Conservation (phyloP, 2,797 vertebrate genomes). For the Enteromius unitaeniatus region DNA sequence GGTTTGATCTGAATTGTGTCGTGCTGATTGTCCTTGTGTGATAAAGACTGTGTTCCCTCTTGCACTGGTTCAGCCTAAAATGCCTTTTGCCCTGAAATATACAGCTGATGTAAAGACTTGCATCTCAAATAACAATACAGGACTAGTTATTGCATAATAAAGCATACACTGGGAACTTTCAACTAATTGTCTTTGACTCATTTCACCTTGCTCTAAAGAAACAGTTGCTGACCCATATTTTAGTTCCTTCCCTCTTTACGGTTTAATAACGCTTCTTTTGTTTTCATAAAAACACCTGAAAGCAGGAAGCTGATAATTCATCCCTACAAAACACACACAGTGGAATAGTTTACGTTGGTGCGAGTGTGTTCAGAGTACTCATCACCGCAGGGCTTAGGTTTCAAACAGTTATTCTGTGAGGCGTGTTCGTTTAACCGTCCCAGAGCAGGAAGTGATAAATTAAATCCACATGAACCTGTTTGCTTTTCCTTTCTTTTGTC, state of each 20-base stretch:
- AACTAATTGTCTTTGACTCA: slow-evolving; percentile 29
- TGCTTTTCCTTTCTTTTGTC: slow-evolving; percentile 8
- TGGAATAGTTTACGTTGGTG: slow-evolving; percentile 22
- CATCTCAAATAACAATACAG: slow-evolving; percentile 66
- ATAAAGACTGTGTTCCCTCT: slow-evolving; percentile 66
- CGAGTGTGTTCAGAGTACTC: neutral
- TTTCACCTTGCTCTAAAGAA: slow-evolving; percentile 9
- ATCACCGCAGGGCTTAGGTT: slow-evolving; percentile 28
- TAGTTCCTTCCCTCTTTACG: slow-evolving; percentile 10
- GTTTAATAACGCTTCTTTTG: neutral
- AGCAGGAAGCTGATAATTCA: neutral
- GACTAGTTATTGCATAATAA: slow-evolving; percentile 72
- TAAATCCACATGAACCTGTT: slow-evolving; percentile 39
- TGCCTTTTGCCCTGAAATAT: slow-evolving; percentile 71
- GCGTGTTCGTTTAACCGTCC: slow-evolving; percentile 18
- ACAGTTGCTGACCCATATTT: neutral
- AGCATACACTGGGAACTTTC: slow-evolving; percentile 61
- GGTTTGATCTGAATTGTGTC: slow-evolving; percentile 64
- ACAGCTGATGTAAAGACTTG: slow-evolving; percentile 70
- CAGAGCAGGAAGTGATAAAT: slow-evolving; percentile 33
- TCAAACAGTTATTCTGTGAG: slow-evolving; percentile 18
- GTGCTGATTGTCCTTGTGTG: slow-evolving; percentile 65
- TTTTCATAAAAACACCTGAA: slow-evolving; percentile 5
- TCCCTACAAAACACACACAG: slow-evolving; percentile 17
- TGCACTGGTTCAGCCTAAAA: slow-evolving; percentile 77